Evolutionary conservation across 2,113 vertebrate species (phyloP).

Genomic region (Ardeotis arabs): DNA sequence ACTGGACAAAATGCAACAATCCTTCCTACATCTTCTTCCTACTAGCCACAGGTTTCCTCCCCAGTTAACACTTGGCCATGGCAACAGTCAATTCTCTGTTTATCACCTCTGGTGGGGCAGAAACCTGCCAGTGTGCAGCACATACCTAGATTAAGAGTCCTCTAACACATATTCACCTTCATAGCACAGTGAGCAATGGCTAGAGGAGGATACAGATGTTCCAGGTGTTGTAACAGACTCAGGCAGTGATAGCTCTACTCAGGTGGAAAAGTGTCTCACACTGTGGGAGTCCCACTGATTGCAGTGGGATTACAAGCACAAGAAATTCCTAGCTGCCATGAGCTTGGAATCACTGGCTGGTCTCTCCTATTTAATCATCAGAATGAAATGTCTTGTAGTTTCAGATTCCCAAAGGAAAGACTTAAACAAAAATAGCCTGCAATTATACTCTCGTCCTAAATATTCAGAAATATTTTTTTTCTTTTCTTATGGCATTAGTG

Average conservation of each 20-base stretch:
- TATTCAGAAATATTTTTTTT: background rate
- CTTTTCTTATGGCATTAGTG: background rate
- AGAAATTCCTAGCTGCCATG: background rate
- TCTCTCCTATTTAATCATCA: background rate
- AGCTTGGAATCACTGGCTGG: background rate
- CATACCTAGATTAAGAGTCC: background rate
- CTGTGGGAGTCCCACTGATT: background rate
- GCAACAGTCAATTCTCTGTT: background rate
- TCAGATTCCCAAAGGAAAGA: background rate
- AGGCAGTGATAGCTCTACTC: fast-evolving
- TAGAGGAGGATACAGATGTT: background rate
- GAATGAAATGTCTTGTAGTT: background rate
- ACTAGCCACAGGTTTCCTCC: background rate
- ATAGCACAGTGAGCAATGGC: fast-evolving
- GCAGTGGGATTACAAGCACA: background rate
- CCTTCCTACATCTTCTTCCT: background rate
- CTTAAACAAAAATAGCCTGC: background rate
- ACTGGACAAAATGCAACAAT: background rate
- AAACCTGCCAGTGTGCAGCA: background rate
- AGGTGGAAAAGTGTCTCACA: background rate
- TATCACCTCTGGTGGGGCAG: background rate
- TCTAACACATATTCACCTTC: background rate
- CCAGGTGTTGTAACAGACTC: background rate
- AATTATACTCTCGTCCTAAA: background rate
- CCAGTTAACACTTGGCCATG: background rate